These are phyloP conservation scores for Ecliptopera silaceata DNA, from an alignment of 2,888 invertebrate species.

Conservation along the genomic window DNA sequence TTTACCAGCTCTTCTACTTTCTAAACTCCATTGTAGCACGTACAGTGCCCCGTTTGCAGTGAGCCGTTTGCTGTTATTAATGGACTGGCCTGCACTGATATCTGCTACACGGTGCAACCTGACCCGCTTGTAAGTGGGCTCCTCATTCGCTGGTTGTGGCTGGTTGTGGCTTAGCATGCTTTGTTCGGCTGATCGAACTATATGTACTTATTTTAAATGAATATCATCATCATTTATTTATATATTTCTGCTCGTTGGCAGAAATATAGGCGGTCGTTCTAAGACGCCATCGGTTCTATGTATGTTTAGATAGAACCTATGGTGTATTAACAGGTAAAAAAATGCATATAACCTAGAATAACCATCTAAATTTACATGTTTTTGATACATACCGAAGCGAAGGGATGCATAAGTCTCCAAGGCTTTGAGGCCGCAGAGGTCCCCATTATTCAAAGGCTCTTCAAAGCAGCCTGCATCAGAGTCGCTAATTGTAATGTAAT, in stretches of 20 bases:
- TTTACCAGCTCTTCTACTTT: neutral
- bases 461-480: conserved; percentile 11
- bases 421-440: neutral
- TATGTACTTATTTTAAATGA: too few species aligned
- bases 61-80: conserved; percentile 21
- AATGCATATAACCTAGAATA: too few species aligned
- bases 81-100: conserved; percentile 24
- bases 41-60: conserved; percentile 16
- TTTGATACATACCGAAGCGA: too few species aligned
- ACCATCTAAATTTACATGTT: too few species aligned
- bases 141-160: neutral
- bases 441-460: neutral
- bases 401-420: too few species aligned
- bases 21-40: conserved; percentile 1
- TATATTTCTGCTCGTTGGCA: too few species aligned
- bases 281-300: too few species aligned
- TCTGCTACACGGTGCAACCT: conserved; percentile 20
- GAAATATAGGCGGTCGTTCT: too few species aligned
- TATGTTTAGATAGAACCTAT: too few species aligned
- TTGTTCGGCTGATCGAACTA: neutral
- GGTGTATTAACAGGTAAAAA: too few species aligned
- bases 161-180: neutral
- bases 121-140: neutral
- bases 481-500: conserved; percentile 24
- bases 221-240: too few species aligned